These are phyloP conservation scores for Xenops minutus DNA, from an alignment of 2,797 vertebrate species.

Conservation along the genomic window DNA sequence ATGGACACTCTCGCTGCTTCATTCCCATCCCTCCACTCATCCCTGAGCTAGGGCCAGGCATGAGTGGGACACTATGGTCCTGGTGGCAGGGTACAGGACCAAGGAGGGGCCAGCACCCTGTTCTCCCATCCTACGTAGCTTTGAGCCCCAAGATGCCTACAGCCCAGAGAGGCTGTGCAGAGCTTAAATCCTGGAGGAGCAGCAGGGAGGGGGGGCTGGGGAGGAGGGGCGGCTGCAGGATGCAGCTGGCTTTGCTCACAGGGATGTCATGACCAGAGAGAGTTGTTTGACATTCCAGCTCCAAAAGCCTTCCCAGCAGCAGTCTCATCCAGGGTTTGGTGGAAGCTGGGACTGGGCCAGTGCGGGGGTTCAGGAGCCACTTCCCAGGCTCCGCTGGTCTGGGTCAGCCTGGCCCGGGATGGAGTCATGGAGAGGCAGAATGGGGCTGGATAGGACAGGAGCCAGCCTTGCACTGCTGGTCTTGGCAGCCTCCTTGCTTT, in stretches of 20 bases:
- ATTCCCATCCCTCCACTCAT: not conserved
- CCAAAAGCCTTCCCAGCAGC: not conserved
- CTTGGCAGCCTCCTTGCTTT: not conserved
- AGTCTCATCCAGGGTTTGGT: not conserved
- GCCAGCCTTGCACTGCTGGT: not conserved
- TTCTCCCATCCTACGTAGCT: not conserved
- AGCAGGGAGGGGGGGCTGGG: constrained; percentile 64
- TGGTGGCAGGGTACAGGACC: rapidly evolving
- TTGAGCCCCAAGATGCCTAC: not conserved
- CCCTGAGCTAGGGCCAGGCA: not conserved
- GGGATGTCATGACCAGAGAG: constrained; percentile 18
- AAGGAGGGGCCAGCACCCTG: not conserved
- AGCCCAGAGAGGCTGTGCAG: not conserved
- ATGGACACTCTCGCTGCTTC: not conserved
- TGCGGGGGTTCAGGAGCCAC: not conserved
- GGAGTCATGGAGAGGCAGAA: not conserved
- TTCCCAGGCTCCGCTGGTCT: not conserved
- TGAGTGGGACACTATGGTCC: not conserved
- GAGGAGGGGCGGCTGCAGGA: not conserved
- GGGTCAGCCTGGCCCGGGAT: not conserved
- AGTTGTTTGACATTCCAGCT: constrained; percentile 56
- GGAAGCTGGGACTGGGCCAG: not conserved
- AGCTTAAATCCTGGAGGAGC: constrained; percentile 46
- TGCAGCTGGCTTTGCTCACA: constrained; percentile 52
- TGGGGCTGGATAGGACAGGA: rapidly evolving